Conservation (phyloP, 2,113 vertebrate species). For the Mirounga angustirostris region DNA sequence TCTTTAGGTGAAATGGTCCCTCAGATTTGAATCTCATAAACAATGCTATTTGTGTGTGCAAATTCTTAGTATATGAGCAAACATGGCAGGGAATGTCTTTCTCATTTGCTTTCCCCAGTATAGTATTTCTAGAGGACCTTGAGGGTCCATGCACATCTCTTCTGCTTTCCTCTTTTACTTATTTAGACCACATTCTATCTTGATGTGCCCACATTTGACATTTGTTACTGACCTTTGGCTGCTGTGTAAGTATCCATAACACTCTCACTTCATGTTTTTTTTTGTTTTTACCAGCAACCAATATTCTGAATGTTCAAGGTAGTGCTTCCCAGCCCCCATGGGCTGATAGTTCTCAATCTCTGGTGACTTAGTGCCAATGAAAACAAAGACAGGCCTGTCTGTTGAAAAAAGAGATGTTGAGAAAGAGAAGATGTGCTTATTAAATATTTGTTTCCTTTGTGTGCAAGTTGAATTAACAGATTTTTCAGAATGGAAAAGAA, state of each 20-base stretch:
- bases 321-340: not conserved
- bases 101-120: not conserved
- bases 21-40: not conserved
- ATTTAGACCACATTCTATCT: not conserved
- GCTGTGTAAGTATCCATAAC: too few relatives aligned
- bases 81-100: not conserved
- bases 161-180: not conserved
- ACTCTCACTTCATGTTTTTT: not conserved
- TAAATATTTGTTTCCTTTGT: slow-evolving; percentile 10
- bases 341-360: not conserved
- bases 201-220: not conserved
- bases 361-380: not conserved
- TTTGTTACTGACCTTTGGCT: not conserved
- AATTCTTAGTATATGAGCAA: not conserved
- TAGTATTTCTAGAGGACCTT: not conserved
- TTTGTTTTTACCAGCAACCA: not conserved
- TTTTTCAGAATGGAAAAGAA: not conserved
- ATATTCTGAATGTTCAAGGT: not conserved
- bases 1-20: not conserved
- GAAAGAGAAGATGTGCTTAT: not conserved
- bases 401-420: not conserved
- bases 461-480: not conserved
- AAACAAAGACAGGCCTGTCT: not conserved
- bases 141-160: accelerated
- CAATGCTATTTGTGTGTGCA: not conserved